Evolutionary conservation across 2,888 invertebrate genomes (phyloP).

Genomic region (Bedellia somnulentella): DNA sequence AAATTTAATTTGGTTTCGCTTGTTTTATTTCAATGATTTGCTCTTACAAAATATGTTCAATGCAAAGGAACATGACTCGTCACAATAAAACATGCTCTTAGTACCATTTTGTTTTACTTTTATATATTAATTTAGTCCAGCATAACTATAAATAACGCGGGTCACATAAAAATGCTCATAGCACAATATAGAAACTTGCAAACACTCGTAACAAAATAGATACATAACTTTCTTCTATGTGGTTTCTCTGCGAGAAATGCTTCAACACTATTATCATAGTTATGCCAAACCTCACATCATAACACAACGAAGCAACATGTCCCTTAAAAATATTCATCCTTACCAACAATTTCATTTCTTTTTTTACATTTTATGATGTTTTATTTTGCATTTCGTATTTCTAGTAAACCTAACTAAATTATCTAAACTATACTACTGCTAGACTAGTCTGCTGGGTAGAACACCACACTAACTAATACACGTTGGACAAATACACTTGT

Average conservation of each 20-base stretch:
- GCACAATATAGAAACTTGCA: slow-evolving; percentile 62
- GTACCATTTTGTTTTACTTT: slow-evolving; percentile 57
- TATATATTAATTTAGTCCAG: slow-evolving; percentile 59
- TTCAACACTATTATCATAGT: slow-evolving; percentile 53
- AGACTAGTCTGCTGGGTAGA: slow-evolving; percentile 61
- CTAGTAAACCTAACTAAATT: slow-evolving; percentile 61
- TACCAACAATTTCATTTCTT: slow-evolving; percentile 64
- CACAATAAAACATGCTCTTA: slow-evolving; percentile 62
- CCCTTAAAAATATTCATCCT: slow-evolving; percentile 67
- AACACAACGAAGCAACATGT: slow-evolving; percentile 62
- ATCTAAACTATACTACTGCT: slow-evolving; percentile 62
- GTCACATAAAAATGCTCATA: slow-evolving; percentile 60
- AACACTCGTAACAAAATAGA: slow-evolving; percentile 63
- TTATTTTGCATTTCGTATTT: slow-evolving; percentile 63
- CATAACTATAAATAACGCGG: slow-evolving; percentile 62
- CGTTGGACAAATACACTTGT: slow-evolving; percentile 59
- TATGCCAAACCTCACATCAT: slow-evolving; percentile 56
- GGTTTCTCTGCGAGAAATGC: slow-evolving; percentile 54
- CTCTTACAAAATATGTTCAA: slow-evolving; percentile 63
- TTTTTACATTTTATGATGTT: slow-evolving; percentile 60
- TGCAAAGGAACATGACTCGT: slow-evolving; percentile 63
- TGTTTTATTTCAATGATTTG: slow-evolving; percentile 63
- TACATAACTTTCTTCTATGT: slow-evolving; percentile 48
- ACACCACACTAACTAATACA: slow-evolving; percentile 59
- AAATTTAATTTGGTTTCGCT: slow-evolving; percentile 51